phyloP scores from a whole-genome alignment of 1,140 invertebrate species.

The Phocides pigmalion region DNA sequence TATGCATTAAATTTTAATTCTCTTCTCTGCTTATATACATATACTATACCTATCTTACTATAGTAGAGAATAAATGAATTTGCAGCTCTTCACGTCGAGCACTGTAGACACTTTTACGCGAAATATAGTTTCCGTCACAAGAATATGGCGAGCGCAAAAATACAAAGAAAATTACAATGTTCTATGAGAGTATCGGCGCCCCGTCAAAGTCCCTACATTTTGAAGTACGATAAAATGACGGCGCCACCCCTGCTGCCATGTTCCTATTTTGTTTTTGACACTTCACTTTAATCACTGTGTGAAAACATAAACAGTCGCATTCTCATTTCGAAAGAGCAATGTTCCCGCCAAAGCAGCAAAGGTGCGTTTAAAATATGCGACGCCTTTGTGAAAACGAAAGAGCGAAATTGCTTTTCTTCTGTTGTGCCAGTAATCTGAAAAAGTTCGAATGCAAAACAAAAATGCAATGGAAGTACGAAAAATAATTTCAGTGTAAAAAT shows the following conservation, averaged over 20 bases:
- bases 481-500: slow-evolving; percentile 32
- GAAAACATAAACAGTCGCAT: slow-evolving; percentile 78
- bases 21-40: no score
- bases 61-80: not conserved
- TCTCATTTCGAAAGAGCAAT: slow-evolving; percentile 79
- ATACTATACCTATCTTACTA: no score
- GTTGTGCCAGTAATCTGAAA: slow-evolving; percentile 30
- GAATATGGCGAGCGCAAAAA: slow-evolving; percentile 38
- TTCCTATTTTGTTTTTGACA: slow-evolving; percentile 80
- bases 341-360: slow-evolving; percentile 53
- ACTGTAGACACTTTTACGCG: slow-evolving; percentile 11
- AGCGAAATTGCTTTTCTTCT: slow-evolving; percentile 59
- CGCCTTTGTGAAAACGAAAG: slow-evolving; percentile 62
- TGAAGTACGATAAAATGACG: slow-evolving; percentile 49
- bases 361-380: slow-evolving; percentile 63
- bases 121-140: slow-evolving; percentile 13
- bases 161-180: slow-evolving; percentile 73
- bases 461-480: slow-evolving; percentile 6
- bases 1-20: slow-evolving; percentile 49
- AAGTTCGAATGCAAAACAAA: slow-evolving; percentile 26
- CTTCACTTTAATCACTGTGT: slow-evolving; percentile 81
- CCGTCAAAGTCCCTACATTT: slow-evolving; percentile 59
- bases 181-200: slow-evolving; percentile 63
- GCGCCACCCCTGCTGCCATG: slow-evolving; percentile 48
- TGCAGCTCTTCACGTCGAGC: not conserved